Evolutionary conservation across 92 coral and sea anemone species (phyloP), one percentile per base, ranked within the genome.

Genomic region (Zoanthus sansibaricus): DNA sequence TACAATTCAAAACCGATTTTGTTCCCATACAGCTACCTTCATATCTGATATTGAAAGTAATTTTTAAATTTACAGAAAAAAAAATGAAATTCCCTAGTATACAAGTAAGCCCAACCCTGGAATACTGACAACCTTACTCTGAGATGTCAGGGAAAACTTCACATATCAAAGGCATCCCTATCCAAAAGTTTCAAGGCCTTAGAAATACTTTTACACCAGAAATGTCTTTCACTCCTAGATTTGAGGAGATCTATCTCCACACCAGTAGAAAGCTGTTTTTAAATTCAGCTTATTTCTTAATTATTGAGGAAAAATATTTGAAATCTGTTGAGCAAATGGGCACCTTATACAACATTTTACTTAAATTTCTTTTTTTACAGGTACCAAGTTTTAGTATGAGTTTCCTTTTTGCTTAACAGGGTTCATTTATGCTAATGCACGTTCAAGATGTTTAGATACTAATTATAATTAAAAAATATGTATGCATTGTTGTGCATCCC

Each of bases 121-220:
- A 76, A 10, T 76, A 76, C 7, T 76, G 80, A 76, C 30, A 76
- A 31, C 80, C 80, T 76, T 54, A 59, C 59, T 46, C 80, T 76
- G 80, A 76, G 80, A 76, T 76, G 80, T 59, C 80, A 47, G 80
- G 80, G 80, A 76, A 76, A 59, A 76, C 80, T 76, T 76, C 61
- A 76, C 80, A 76, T 42, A 76, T 76, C 51, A 76, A 76, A 76
- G 80, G 61, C 80, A 76, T 76, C 80, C 80, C 80, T 76, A 76
- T 59, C 80, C 80, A 44, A 17, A 59, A 45, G 44, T 76, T 76
- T 76, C 80, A 76, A 76, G 80, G 80, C 64, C 80, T 47, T 47
- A 54, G 30, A 76, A 76, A 76, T 76, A 76, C 58, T 76, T 76
- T 76, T 32, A 47, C 80, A 76, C 59, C 80, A 76, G 80, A 76